phyloP scores from a whole-genome alignment of 2,113 vertebrate species.

The Argyrosomus japonicus region DNA sequence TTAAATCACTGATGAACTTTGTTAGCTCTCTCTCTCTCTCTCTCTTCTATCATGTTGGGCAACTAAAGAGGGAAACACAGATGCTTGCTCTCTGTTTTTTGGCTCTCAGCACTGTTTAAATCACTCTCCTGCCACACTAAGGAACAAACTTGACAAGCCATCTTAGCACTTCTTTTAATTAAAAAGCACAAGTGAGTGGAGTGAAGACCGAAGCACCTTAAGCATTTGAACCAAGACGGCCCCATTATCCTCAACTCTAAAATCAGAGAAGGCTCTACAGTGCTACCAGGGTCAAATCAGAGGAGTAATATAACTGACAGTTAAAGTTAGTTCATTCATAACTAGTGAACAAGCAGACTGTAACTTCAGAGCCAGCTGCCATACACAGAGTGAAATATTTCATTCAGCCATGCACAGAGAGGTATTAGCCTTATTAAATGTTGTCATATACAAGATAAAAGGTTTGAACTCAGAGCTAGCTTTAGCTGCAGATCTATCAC shows the following conservation, averaged over 20 bases:
- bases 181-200: background rate
- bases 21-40: background rate
- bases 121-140: background rate
- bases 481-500: constrained; percentile 26
- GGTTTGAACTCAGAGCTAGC: constrained; percentile 17
- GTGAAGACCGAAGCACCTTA: background rate
- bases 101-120: constrained; percentile 7
- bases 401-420: background rate
- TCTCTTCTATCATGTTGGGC: background rate
- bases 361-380: constrained; percentile 3
- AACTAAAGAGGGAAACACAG: background rate
- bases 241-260: constrained; percentile 7
- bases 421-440: constrained; percentile 15
- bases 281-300: constrained; percentile 10
- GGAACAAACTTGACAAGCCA: constrained; percentile 19
- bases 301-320: background rate
- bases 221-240: background rate
- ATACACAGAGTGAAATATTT: background rate
- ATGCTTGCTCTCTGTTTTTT: background rate
- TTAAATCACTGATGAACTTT: background rate
- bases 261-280: background rate
- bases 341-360: background rate
- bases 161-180: constrained; percentile 23
- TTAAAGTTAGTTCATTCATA: background rate
- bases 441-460: constrained; percentile 34